Evolutionary conservation across 2,797 vertebrate species (phyloP), one percentile per base, ranked within the genome.

Genomic region (Lycodopsis pacificus): DNA sequence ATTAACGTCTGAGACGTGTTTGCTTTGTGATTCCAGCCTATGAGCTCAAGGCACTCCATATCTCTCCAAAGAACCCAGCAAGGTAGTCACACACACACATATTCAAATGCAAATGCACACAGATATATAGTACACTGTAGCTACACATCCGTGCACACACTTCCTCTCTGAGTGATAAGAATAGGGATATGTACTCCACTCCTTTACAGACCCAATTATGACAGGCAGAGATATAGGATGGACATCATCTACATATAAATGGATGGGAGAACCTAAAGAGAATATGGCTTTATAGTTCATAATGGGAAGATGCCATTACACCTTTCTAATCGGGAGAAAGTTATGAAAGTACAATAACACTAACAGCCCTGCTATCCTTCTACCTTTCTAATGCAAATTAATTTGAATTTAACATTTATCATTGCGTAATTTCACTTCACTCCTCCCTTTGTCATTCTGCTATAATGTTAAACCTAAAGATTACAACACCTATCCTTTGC

Each of bases 221-320:
- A 86, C 79, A 65, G 71, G 78, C 92, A 63, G 87, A 93, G 91
- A 94, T 94, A 93, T 89, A 93, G 95, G 92, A 90, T 89, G 89
- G 82, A 80, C 93, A 89, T 94, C 93, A 97, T 96, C 95, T 96
- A 91, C 95, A 96, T 96, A 93, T 95, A 96, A 96, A 97, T 96
- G 94, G 88, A 82, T 87, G 93, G 78, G 90, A 89, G 83, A 90
- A 94, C 91, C 92, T 92, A 83, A 94, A 93, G 92, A 76, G 88
- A 92, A 73, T 71, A 86, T 72, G 65, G 64, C 86, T 94, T 95
- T 89, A 86, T 79, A 86, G 84, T 87, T 90, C 84, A 88, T 95
- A 94, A 93, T 90, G 81, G 89, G 86, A 84, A 94, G 88, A 95
- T 93, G 90, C 76, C 91, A 93, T 95, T 93, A 91, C 77, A 86